Percentiles rank a stretch among this genome's conserved stretches.
phyloP scores from a whole-genome alignment of 2,113 vertebrate species.

The Pedetes capensis region DNA sequence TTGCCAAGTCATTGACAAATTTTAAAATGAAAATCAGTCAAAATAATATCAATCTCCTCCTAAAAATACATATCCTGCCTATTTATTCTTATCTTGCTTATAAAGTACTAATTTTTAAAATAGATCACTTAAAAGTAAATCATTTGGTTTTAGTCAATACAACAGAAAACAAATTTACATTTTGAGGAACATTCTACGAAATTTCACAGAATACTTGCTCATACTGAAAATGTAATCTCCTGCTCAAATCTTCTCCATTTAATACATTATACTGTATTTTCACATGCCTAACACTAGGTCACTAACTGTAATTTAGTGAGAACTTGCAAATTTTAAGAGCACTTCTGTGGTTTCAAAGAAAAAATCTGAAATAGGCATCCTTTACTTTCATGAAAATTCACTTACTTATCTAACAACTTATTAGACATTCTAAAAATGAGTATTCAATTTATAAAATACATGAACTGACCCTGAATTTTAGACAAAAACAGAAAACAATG shows the following conservation, averaged over 20 bases:
- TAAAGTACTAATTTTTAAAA: conserved; percentile 55
- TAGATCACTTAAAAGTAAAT: conserved; percentile 38
- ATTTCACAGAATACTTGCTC: conserved; percentile 52
- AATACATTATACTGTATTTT: conserved; percentile 46
- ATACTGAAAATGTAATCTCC: conserved; percentile 81
- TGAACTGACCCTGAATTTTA: conserved; percentile 41
- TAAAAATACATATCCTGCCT: conserved; percentile 38
- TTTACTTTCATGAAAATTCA: conserved; percentile 45
- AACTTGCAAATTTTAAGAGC: conserved; percentile 10
- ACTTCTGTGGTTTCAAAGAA: conserved; percentile 23
- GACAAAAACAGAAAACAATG: conserved; percentile 52
- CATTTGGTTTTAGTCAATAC: conserved; percentile 45
- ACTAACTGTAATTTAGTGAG: conserved; percentile 18
- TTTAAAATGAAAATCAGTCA: conserved; percentile 53
- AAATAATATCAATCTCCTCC: conserved; percentile 46
- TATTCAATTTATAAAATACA: conserved; percentile 35
- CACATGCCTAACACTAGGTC: not conserved
- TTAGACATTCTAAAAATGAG: conserved; percentile 36
- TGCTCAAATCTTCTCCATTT: conserved; percentile 82
- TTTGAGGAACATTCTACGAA: conserved; percentile 52
- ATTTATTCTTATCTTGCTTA: conserved; percentile 41
- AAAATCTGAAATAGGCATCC: conserved; percentile 7
- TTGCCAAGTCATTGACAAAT: conserved; percentile 29
- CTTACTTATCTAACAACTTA: conserved; percentile 15
- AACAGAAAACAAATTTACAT: conserved; percentile 53